phyloP scores from a whole-genome alignment of 2,888 invertebrate species.

The Tetropium fuscum region DNA sequence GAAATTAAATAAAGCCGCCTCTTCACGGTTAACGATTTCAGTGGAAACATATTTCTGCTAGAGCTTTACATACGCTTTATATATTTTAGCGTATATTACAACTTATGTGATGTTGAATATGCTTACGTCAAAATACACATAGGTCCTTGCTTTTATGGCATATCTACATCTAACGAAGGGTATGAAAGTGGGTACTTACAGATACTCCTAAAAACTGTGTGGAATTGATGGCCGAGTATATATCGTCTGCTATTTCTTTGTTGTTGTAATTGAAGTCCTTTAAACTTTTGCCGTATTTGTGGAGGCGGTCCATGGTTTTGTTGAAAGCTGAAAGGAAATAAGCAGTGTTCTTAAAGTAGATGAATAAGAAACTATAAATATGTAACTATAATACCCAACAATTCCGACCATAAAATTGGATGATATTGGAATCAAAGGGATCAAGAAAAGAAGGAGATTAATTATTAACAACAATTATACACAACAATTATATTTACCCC shows the following conservation, averaged over 20 bases:
- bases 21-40: neutral
- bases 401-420: no score
- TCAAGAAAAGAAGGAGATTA: no score
- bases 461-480: no score
- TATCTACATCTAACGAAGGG: neutral
- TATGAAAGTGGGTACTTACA: slow-evolving; percentile 75
- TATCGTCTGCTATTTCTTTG: slow-evolving; percentile 93
- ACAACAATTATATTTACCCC: no score
- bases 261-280: slow-evolving; percentile 98
- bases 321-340: slow-evolving; percentile 82
- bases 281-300: slow-evolving; percentile 82
- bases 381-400: no score
- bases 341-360: no score
- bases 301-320: slow-evolving; percentile 92
- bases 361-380: no score
- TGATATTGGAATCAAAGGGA: no score
- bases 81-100: no score
- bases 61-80: neutral
- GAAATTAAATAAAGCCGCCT: neutral
- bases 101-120: no score
- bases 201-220: slow-evolving; percentile 98
- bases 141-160: no score
- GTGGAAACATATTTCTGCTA: neutral
- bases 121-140: neutral
- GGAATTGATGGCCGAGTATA: slow-evolving; percentile 98